Evolutionary conservation across 2,797 vertebrate genomes (phyloP), one percentile per base, ranked within the genome.

Genomic region (Gallinago nigripennis): DNA sequence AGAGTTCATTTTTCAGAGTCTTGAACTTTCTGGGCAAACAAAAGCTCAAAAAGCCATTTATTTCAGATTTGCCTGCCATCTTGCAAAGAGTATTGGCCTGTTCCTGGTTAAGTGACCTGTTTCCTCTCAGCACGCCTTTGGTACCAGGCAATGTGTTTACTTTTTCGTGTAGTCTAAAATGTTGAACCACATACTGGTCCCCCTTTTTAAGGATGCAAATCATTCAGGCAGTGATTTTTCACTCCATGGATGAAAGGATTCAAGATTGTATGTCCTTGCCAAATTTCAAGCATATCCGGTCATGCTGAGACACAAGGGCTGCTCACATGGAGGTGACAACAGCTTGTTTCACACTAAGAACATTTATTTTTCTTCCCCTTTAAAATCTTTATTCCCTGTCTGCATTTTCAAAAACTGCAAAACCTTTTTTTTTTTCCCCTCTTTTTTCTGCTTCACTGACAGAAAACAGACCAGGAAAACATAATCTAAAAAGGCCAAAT

Each of bases 351-450:
- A 50, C 68, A 30, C 57, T 61, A 51, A 56, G 21, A 69, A 48
- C 33, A 25, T 77, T 31, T 58, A 56, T 58, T 82, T 84, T 88
- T 82, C 51, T 69, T 82, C 27, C 58, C 70, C 20, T 87, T 80
- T 27, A 65, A 79, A 70, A 24, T 43, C 15, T 78, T 78, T 48
- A 41, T 57, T 70, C 65, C 48, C 19, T 65, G 21, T 31, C 35
- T 43, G 16, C 25, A 14, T 53, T 83, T 94, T 84, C 20, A 43
- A 76, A 83, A 87, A 25, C 25, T 51, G 30, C 24, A 69, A 65
- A 66, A 51, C 0, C 7, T 0, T 56, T 16, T 31, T 66, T 48
- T 33, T 71, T 24, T 17, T 7, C 1, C 4, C 2, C 16, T 43
- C 20, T 24, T 24, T 56, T 16, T 35, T 4, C 30, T 60, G 12